A percentile compares a stretch with the other conserved stretches of the same genome.
Evolutionary conservation across 2,888 invertebrate species (phyloP).

Genomic region (Urechis unicinctus): DNA sequence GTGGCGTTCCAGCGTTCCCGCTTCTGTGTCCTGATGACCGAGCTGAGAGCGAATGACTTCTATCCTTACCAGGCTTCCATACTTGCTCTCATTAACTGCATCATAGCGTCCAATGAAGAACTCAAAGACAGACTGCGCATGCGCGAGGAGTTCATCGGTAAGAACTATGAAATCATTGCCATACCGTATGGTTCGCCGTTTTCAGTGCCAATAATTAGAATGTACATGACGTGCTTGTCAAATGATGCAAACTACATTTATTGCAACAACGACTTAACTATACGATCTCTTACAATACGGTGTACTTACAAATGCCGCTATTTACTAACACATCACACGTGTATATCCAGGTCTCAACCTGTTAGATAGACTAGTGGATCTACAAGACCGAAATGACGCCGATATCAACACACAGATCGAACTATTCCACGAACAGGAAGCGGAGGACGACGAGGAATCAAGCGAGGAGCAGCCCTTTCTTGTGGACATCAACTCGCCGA

Average conservation of each 20-base stretch:
- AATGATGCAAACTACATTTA: too few species aligned
- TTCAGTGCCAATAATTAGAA: background rate
- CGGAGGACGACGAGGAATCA: constrained; percentile 80
- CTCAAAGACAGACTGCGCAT: constrained; percentile 80
- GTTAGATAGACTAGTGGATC: constrained; percentile 62
- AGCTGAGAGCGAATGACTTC: constrained; percentile 69
- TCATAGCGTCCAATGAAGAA: constrained; percentile 82
- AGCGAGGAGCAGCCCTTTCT: constrained; percentile 52
- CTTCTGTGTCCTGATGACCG: constrained; percentile 79
- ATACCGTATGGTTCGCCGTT: background rate
- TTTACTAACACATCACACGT: too few species aligned
- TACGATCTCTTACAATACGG: too few species aligned
- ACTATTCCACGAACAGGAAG: constrained; percentile 89
- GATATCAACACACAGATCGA: constrained; percentile 71
- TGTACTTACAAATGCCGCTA: too few species aligned
- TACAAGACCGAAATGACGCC: constrained; percentile 38
- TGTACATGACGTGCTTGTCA: too few species aligned
- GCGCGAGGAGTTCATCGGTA: constrained; percentile 92
- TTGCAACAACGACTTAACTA: too few species aligned
- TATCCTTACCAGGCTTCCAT: constrained; percentile 83
- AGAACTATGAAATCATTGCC: constrained; percentile 37
- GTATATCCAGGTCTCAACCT: constrained; percentile 73
- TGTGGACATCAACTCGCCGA: constrained; percentile 84
- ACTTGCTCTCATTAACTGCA: constrained; percentile 90
- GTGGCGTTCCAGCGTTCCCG: constrained; percentile 62